Base-by-base conservation (phyloP, 1,140 invertebrate genomes). In the Saxidomus purpurata region DNA sequence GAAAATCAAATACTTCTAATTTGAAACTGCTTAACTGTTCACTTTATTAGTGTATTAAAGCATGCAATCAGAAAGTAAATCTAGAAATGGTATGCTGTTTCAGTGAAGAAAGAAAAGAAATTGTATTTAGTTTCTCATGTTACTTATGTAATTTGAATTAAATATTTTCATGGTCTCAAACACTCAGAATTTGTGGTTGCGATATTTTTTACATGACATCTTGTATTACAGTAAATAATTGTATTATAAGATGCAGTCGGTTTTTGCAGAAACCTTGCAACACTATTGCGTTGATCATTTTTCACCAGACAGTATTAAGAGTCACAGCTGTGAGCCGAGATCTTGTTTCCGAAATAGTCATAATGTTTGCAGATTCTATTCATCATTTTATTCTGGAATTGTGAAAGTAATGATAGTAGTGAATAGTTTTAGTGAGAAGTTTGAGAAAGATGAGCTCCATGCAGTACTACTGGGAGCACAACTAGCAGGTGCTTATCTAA, bases 321-420 rank as follows among this genome's bases (percentile, higher is more conserved):
- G 6, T 34, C 40, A 47, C 76, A 79, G 76, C 76, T 79, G 76
- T 31, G 31, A 55, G 76, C 49, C 28, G 17, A 31, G 11, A 77
- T 71, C 67, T 25, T 9, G 55, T 59, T n/a, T 31, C 67, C 36
- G 28, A 28, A 19, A 71, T 4, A 38, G 67, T 13, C 67, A 71
- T 38, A 71, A 71, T 71, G 34, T 13, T 9, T 71, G 34, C 13
- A 71, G 34, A 22, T 67, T 19, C 11, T 36, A 17, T 36, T n/a
- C 67, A 71, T 71, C 59, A 71, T 36, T 71, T 36, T 40, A 71
- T 34, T 34, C 2, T 38, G 15, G 1, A 71, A 71, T 71, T 38
- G 31, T 71, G 28, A 38, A 38, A 71, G 2, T 38, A 71, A 71
- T 71, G 67, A 71, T 38, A 8, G 8, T 19, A 71, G n/a, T n/a